Evolutionary conservation across 2,888 invertebrate genomes (phyloP).

Genomic region (Meteorus colon): DNA sequence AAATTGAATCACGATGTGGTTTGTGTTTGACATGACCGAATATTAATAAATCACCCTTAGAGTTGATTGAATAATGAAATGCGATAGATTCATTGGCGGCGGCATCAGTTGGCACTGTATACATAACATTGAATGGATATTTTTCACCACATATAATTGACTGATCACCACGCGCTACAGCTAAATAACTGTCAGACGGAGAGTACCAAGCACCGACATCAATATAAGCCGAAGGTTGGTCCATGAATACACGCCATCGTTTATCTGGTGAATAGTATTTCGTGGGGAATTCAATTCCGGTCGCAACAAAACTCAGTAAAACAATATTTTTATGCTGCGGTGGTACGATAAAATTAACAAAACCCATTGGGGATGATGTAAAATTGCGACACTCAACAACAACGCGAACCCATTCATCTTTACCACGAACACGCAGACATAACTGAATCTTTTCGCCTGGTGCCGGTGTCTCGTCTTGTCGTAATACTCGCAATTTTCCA

Average conservation of each 20-base stretch:
- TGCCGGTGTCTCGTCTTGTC: slow-evolving; percentile 68
- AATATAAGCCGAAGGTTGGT: slow-evolving; percentile 69
- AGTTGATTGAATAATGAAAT: slow-evolving; percentile 69
- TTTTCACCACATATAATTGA: slow-evolving; percentile 69
- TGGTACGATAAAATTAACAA: slow-evolving; percentile 70
- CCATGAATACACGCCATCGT: slow-evolving; percentile 71
- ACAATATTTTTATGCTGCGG: slow-evolving; percentile 68
- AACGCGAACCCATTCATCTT: slow-evolving; percentile 66
- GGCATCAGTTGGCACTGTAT: slow-evolving; percentile 59
- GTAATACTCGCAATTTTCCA: slow-evolving; percentile 76
- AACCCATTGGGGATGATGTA: slow-evolving; percentile 67
- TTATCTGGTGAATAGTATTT: slow-evolving; percentile 71
- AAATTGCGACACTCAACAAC: slow-evolving; percentile 70
- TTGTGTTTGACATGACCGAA: slow-evolving; percentile 69
- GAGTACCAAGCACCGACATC: slow-evolving; percentile 70
- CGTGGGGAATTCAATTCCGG: slow-evolving; percentile 69
- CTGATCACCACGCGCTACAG: slow-evolving; percentile 66
- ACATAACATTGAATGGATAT: slow-evolving; percentile 71
- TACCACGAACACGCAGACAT: slow-evolving; percentile 67
- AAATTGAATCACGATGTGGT: slow-evolving; percentile 65
- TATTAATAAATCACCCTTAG: slow-evolving; percentile 67
- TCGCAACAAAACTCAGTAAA: slow-evolving; percentile 67
- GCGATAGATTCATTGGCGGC: slow-evolving; percentile 60
- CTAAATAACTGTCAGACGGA: slow-evolving; percentile 67
- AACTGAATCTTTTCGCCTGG: slow-evolving; percentile 69